A percentile compares a stretch with the other conserved stretches of the same genome.
Conservation (phyloP, 2,797 vertebrate species). For the Masticophis lateralis region DNA sequence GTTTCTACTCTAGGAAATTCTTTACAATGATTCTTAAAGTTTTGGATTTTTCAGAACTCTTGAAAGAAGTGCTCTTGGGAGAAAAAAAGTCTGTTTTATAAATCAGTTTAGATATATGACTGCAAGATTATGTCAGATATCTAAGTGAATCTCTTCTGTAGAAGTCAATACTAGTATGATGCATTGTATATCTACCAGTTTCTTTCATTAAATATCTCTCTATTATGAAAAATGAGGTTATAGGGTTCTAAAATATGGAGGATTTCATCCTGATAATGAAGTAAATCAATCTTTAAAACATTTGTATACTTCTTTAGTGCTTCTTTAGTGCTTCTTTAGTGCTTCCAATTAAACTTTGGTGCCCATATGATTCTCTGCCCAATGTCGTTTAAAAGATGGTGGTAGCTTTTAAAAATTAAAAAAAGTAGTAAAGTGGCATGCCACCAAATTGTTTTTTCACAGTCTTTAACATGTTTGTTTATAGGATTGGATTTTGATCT, state of each 20-base stretch:
- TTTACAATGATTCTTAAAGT: not conserved
- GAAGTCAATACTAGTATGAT: not conserved
- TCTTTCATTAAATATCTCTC: not conserved
- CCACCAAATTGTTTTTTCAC: not conserved
- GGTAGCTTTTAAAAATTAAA: not conserved
- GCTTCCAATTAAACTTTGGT: not conserved
- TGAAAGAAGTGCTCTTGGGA: not conserved
- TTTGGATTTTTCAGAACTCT: not conserved
- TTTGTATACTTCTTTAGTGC: not conserved
- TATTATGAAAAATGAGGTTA: not conserved
- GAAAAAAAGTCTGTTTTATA: not conserved
- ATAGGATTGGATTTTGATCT: not conserved
- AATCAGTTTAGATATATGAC: not conserved
- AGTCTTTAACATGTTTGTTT: not conserved
- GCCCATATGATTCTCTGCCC: not conserved
- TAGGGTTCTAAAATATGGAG: not conserved
- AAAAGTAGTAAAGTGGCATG: not conserved
- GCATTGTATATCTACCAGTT: not conserved
- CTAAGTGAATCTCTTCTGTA: not conserved
- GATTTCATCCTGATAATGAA: not conserved
- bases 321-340: not conserved
- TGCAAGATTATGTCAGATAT: not conserved
- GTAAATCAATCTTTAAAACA: not conserved
- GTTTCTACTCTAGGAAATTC: not conserved
- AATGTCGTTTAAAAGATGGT: not conserved